Percentiles rank a stretch among this genome's conserved stretches.
phyloP scores from a whole-genome alignment of 2,113 vertebrate genomes.

The Castor canadensis region DNA sequence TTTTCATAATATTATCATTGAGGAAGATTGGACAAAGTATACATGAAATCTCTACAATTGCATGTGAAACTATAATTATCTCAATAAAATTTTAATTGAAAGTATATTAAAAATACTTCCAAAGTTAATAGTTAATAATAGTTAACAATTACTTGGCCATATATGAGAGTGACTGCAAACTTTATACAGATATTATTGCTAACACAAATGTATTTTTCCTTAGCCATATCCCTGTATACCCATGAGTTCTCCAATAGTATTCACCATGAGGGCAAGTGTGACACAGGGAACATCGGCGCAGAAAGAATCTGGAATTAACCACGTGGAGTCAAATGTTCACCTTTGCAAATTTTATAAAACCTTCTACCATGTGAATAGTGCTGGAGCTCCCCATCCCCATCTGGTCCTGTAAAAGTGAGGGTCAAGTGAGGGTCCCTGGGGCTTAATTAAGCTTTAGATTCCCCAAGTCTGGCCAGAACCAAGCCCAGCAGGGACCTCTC shows the following conservation, averaged over 20 bases:
- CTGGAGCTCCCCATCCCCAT: too few species aligned
- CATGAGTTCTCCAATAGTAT: neutral
- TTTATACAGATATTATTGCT: neutral
- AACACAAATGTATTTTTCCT: neutral
- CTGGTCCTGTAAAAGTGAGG: neutral
- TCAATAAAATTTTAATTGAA: neutral
- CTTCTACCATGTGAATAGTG: neutral
- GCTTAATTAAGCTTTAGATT: neutral
- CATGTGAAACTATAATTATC: neutral
- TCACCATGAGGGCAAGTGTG: neutral
- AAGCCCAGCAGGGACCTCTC: neutral
- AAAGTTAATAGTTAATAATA: neutral
- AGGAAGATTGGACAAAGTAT: neutral
- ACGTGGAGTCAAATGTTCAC: neutral
- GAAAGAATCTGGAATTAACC: neutral
- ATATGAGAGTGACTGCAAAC: neutral
- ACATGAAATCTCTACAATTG: neutral
- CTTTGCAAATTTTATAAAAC: neutral
- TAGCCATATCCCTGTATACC: neutral
- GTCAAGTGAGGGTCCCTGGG: neutral
- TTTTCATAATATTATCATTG: neutral
- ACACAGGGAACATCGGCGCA: neutral
- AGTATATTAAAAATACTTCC: neutral
- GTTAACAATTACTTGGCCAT: neutral
- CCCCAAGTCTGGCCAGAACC: neutral